phyloP scores from a whole-genome alignment of 2,797 vertebrate species.

The Calcarius lapponicus region DNA sequence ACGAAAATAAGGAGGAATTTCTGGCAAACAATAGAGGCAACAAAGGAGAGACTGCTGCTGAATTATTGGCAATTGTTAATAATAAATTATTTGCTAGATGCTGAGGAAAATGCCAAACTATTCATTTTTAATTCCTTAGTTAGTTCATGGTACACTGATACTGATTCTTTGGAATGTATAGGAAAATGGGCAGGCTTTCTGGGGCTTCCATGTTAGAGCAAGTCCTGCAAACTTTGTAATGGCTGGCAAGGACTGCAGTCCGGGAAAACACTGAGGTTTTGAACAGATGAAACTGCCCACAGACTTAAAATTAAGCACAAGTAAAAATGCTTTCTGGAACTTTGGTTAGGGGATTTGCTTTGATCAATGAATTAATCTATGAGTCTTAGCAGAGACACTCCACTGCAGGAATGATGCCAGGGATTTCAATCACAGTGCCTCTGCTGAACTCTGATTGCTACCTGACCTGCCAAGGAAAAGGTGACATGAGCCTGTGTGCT shows the following conservation, averaged over 20 bases:
- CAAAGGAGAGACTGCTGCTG: not conserved
- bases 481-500: not conserved
- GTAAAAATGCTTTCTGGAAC: not conserved
- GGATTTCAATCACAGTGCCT: not conserved
- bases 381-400: not conserved
- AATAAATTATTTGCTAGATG: not conserved
- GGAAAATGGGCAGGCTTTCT: not conserved
- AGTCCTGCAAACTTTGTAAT: not conserved
- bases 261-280: not conserved
- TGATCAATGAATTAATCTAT: slow-evolving; percentile 27
- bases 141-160: not conserved
- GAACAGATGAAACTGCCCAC: not conserved
- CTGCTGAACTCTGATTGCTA: slow-evolving; percentile 10
- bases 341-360: not conserved
- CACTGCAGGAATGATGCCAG: not conserved
- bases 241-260: not conserved
- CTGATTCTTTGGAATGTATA: not conserved
- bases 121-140: not conserved
- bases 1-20: not conserved
- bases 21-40: not conserved
- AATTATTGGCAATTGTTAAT: not conserved
- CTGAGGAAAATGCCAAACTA: not conserved
- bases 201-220: not conserved
- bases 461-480: slow-evolving; percentile 19
- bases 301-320: not conserved